Percentiles rank a stretch among this genome's conserved stretches.
Conservation (phyloP, 2,113 vertebrate genomes). For the Thinocorus orbignyianus region DNA sequence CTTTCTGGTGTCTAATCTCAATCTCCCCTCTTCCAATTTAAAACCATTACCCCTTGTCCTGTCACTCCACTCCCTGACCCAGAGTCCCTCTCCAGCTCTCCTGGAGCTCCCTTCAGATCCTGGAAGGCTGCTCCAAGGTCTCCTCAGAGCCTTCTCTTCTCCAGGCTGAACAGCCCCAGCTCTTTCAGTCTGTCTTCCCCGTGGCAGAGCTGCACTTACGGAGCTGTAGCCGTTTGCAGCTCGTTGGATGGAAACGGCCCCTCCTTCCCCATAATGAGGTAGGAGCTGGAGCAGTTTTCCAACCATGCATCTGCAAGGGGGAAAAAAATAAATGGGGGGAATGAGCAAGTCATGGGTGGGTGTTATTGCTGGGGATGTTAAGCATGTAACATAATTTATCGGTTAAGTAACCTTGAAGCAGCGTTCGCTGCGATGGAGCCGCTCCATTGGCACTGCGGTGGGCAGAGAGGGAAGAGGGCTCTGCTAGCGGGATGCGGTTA, state of each 20-base stretch:
- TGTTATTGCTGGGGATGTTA: slow-evolving; percentile 26
- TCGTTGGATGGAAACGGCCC: not conserved
- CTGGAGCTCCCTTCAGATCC: too few relatives aligned
- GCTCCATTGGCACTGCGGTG: not conserved
- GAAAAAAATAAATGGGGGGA: slow-evolving; percentile 41
- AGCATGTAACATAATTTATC: slow-evolving; percentile 53
- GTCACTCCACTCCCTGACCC: too few relatives aligned
- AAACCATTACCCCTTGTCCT: too few relatives aligned
- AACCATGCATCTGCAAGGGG: not conserved
- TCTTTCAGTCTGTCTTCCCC: too few relatives aligned
- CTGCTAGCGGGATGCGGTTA: not conserved
- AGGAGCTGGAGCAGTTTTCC: not conserved
- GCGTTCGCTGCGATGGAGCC: not conserved
- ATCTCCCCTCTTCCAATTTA: too few relatives aligned
- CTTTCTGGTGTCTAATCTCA: too few relatives aligned
- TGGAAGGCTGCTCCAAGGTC: too few relatives aligned
- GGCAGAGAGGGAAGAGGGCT: not conserved
- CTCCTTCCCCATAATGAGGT: not conserved
- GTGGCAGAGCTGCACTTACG: too few relatives aligned
- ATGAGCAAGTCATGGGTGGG: slow-evolving; percentile 26
- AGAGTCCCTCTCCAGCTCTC: too few relatives aligned
- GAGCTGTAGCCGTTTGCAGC: not conserved
- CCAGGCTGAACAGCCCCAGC: too few relatives aligned
- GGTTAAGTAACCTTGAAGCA: slow-evolving; percentile 58
- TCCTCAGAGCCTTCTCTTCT: too few relatives aligned